phyloP scores from a whole-genome alignment of 2,797 vertebrate genomes.

The Pelodytes ibericus region DNA sequence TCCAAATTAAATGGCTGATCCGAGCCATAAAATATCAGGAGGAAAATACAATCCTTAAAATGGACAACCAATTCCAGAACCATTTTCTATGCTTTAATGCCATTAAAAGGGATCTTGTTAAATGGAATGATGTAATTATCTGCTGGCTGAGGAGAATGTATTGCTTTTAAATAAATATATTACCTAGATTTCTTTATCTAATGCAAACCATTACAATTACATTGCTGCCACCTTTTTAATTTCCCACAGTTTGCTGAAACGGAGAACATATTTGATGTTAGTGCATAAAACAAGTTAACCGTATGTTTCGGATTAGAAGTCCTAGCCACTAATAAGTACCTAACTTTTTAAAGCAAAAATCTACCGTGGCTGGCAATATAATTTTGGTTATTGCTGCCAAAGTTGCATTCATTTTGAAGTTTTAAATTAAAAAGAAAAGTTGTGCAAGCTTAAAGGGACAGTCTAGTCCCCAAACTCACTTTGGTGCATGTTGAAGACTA shows the following conservation, averaged over 20 bases:
- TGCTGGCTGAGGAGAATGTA: neutral
- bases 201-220: neutral
- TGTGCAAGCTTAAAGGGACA: no score
- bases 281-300: neutral
- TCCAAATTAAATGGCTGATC: neutral
- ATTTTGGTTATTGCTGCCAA: no score
- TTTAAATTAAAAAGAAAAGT: no score
- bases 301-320: neutral
- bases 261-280: neutral
- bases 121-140: constrained; percentile 3
- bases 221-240: neutral
- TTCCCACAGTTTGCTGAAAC: neutral
- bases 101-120: constrained; percentile 4
- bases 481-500: no score
- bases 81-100: constrained; percentile 2
- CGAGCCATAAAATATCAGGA: neutral
- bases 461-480: no score
- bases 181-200: neutral
- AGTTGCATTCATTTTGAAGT: no score
- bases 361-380: no score
- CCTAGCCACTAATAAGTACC: neutral
- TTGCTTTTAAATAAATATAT: constrained; percentile 4
- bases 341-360: no score
- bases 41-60: neutral
- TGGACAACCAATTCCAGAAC: constrained; percentile 4